Base-by-base conservation (phyloP, 2,888 invertebrate genomes). In the Plebejus anna region DNA sequence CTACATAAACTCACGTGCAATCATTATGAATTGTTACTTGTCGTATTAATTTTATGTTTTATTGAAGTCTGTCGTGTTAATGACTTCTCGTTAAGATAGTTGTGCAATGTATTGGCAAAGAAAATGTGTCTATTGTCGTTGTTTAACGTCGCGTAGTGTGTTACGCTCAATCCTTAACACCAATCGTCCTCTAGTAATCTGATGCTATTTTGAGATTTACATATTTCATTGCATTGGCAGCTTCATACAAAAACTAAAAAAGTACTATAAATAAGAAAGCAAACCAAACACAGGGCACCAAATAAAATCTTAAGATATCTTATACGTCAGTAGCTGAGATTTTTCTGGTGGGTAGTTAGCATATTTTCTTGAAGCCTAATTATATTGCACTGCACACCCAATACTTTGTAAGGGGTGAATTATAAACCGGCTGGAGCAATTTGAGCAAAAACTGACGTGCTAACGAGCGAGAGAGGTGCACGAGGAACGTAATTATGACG, bases 401-500 rank as follows among this genome's bases (percentile, higher is more conserved):
- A 71, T 42, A 73, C 73, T 73, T 32, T 55, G 51, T 73, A 73
- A 13, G 47, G 47, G 47, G 55, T 51, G 32, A 73, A 73, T 73
- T 73, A 73, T 73, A 73, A 73, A 73, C 73, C 55, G 73, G 73
- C 73, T 51, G 51, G 73, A 72, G 73, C 55, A 73, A 55, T 76
- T 72, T 59, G 57, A 59, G 76, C 76, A 71, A 75, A 77, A 76
- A 77, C 16, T 73, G 77, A 73, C 76, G 76, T 78, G 78, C 70
- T 78, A 79, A 79, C 77, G 80, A 80, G 76, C 59, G 51, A 76
- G 70, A 55, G 73, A 51, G 22, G 72, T 42, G 70, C 36, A 77
- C 76, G 66, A 5, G 66, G 55, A 76, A 70, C 36, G 77, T 77
- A 79, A 80, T 80, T 77, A 80, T 78, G 76, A 75, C 77, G 80